phyloP scores from a whole-genome alignment of 2,797 vertebrate species.

The Petrocephalus schoutedeni region DNA sequence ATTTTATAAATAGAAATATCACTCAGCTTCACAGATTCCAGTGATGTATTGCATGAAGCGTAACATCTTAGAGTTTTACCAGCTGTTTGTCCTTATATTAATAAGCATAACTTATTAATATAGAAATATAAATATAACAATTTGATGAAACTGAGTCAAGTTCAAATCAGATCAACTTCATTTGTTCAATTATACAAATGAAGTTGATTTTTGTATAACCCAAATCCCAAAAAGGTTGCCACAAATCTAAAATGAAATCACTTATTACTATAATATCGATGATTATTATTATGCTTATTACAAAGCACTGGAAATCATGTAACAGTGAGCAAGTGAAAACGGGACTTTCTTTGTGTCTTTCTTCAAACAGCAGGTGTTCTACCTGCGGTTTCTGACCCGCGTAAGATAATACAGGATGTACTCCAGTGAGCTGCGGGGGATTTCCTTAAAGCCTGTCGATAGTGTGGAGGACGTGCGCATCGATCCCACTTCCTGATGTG shows the following conservation, averaged over 20 bases:
- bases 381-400: neutral
- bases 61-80: neutral
- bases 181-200: no score
- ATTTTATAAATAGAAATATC: slow-evolving; percentile 9
- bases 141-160: no score
- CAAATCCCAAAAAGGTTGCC: neutral
- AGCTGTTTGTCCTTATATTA: neutral
- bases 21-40: neutral
- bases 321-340: neutral
- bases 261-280: neutral
- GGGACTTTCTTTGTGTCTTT: neutral
- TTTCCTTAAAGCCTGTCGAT: neutral
- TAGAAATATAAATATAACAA: no score
- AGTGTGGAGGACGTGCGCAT: neutral
- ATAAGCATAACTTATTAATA: no score
- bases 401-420: neutral
- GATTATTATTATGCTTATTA: neutral
- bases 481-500: neutral
- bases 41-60: neutral
- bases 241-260: neutral
- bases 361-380: neutral
- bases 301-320: neutral
- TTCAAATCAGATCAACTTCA: no score
- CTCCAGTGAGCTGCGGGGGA: neutral
- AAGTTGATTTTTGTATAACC: no score